Conservation (phyloP, 2,888 invertebrate genomes). For the Metalampra italica region DNA sequence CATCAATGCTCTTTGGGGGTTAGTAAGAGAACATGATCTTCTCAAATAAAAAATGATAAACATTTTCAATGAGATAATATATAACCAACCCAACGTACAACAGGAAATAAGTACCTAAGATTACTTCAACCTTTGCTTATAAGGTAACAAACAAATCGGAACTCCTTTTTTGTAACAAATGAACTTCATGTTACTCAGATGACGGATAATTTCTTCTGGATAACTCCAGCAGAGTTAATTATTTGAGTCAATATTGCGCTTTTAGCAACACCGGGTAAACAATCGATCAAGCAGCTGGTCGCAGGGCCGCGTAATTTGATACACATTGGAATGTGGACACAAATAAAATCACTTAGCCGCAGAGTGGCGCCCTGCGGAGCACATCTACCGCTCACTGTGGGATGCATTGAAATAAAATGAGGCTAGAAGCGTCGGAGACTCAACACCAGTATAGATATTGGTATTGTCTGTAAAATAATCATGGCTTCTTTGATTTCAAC, state of each 20-base stretch:
- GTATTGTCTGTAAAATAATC: conserved; percentile 15
- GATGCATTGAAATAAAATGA: conserved; percentile 21
- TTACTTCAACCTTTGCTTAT: conserved; percentile 6
- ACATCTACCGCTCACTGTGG: conserved; percentile 53
- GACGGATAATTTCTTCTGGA: neutral
- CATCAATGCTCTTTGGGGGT: conserved; percentile 39
- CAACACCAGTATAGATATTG: conserved; percentile 22
- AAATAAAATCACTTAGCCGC: conserved; percentile 76
- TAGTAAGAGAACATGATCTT: conserved; percentile 20
- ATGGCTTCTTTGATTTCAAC: conserved; percentile 7
- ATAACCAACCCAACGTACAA: no score
- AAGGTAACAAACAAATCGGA: neutral
- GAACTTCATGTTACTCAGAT: neutral
- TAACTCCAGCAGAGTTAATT: conserved; percentile 35
- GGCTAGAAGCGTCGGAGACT: conserved; percentile 20
- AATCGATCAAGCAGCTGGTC: conserved; percentile 74
- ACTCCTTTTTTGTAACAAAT: neutral
- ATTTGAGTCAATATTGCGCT: conserved; percentile 56
- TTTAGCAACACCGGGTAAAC: conserved; percentile 50
- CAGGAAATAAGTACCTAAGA: no score
- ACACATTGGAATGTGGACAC: conserved; percentile 75
- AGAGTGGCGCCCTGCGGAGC: conserved; percentile 70
- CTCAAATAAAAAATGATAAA: conserved; percentile 5
- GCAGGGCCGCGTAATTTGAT: conserved; percentile 68
- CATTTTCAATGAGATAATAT: conserved; percentile 13